These are phyloP conservation scores for Hyperopisus bebe DNA, from an alignment of 2,113 vertebrate species.

Conservation along the genomic window DNA sequence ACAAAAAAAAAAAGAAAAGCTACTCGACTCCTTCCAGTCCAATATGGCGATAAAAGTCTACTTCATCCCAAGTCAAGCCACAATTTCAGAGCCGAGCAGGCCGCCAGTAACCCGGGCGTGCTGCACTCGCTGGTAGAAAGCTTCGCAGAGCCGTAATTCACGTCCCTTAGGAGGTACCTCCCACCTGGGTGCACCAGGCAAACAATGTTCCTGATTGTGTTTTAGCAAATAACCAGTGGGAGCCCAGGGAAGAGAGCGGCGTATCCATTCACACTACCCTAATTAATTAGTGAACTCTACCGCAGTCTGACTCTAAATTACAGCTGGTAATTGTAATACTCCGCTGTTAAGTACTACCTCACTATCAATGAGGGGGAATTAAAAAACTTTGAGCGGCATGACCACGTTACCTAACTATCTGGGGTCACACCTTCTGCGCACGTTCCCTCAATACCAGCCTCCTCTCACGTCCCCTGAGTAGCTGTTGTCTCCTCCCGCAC, in stretches of 20 bases:
- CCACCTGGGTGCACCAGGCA: constrained; percentile 22
- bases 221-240: constrained; percentile 25
- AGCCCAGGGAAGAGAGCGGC: constrained; percentile 7
- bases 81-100: neutral
- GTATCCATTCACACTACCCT: constrained; percentile 30
- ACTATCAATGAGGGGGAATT: neutral
- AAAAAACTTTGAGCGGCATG: neutral
- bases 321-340: constrained; percentile 30
- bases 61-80: neutral
- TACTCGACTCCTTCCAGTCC: neutral
- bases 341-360: constrained; percentile 15
- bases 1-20: neutral
- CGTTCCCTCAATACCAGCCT: neutral
- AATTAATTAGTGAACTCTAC: constrained; percentile 41
- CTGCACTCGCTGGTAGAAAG: neutral
- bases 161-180: constrained; percentile 27
- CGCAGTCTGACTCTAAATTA: constrained; percentile 24
- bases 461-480: neutral
- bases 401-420: neutral
- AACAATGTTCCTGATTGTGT: constrained; percentile 35
- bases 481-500: constrained; percentile 25
- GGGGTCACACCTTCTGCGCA: neutral
- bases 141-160: constrained; percentile 17
- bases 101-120: neutral
- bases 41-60: constrained; percentile 3